phyloP scores from a whole-genome alignment of 2,797 vertebrate genomes.

The Sus cebifrons region DNA sequence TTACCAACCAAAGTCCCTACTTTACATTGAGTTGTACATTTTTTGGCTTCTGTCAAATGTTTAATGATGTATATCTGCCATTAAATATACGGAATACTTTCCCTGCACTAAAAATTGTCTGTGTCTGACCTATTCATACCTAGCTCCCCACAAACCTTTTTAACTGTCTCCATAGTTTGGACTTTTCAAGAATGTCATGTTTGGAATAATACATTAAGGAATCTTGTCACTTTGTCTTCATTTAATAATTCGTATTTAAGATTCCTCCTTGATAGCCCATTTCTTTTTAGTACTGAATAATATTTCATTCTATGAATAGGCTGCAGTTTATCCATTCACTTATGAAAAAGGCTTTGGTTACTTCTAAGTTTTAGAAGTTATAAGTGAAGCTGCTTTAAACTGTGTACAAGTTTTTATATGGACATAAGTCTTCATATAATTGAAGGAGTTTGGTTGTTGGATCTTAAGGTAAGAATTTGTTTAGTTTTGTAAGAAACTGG shows the following conservation, averaged over 20 bases:
- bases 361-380: neutral
- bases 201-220: neutral
- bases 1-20: neutral
- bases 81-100: neutral
- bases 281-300: neutral
- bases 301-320: neutral
- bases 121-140: neutral
- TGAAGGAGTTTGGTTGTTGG: neutral
- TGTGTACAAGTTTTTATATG: neutral
- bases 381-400: neutral
- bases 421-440: neutral
- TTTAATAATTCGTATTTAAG: neutral
- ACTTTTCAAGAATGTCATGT: neutral
- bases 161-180: neutral
- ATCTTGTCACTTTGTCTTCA: neutral
- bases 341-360: neutral
- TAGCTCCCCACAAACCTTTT: neutral
- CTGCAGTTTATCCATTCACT: neutral
- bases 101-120: neutral
- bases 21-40: neutral
- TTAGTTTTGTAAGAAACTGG: neutral
- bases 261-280: neutral
- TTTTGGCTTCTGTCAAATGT: neutral
- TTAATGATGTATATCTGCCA: neutral
- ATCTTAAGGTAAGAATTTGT: neutral